phyloP scores from a whole-genome alignment of 2,797 vertebrate species.

The Macroramphosus scolopax region DNA sequence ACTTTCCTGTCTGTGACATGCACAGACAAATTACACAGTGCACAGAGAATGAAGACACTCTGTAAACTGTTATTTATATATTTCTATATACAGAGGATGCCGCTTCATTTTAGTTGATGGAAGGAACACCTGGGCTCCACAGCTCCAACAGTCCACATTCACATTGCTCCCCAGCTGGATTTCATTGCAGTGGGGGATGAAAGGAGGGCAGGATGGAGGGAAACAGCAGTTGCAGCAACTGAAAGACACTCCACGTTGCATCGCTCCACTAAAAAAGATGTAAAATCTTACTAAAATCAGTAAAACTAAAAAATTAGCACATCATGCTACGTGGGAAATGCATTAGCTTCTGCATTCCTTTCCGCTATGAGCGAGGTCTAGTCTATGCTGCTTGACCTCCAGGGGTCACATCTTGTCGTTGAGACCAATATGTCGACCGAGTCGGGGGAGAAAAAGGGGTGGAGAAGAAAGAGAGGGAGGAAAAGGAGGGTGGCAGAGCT shows the following conservation, averaged over 20 bases:
- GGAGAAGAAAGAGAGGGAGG: not conserved
- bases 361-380: conserved; percentile 34
- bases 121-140: conserved; percentile 48
- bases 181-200: conserved; percentile 36
- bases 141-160: conserved; percentile 37
- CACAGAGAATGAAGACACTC: conserved; percentile 6
- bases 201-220: conserved; percentile 20
- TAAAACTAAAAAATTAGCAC: too few relatives aligned
- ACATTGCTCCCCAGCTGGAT: conserved; percentile 57
- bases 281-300: too few relatives aligned
- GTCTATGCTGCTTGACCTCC: conserved; percentile 41
- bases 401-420: conserved; percentile 42
- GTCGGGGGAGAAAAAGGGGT: not conserved
- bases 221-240: conserved; percentile 1
- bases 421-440: conserved; percentile 28
- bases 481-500: conserved; percentile 15
- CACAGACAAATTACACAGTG: conserved; percentile 1
- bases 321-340: conserved; percentile 39
- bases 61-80: too few relatives aligned
- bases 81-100: too few relatives aligned
- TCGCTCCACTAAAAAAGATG: too few relatives aligned
- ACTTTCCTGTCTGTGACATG: conserved; percentile 20
- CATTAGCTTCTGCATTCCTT: conserved; percentile 46
- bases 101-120: not conserved
- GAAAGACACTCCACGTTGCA: too few relatives aligned